Evolutionary conservation across 2,797 vertebrate genomes (phyloP), one percentile per base, ranked within the genome.

Genomic region (Pitangus sulphuratus): DNA sequence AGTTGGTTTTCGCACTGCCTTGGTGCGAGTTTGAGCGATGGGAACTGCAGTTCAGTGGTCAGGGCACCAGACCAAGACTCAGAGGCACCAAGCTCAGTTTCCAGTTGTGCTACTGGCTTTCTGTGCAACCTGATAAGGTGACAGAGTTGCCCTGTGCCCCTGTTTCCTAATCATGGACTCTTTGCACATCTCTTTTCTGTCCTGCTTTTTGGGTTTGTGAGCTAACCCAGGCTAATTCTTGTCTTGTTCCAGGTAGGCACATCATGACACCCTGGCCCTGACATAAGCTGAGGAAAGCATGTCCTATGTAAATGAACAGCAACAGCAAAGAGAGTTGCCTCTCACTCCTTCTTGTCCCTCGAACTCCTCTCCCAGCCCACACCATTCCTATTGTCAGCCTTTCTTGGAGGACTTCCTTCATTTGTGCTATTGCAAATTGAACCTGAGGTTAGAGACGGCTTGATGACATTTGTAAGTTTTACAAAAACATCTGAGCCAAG

Each of bases 221-320:
- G 66, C 47, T 72, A 61, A 39, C 15, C 9, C 12, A 24, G 76
- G 22, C 17, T 24, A 47, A 76, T 0, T 2, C 17, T 28, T 54
- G 14, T 39, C 80, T 78, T n/a, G 72, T 50, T 47, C 58, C 28
- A 40, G 48, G 35, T 24, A 54, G 48, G 47, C 30, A 40, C 37
- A 70, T 53, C 18, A 1, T 0, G 2, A 54, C 1, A 4, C 40
- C 22, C 21, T 0, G 0, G 62, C 53, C 39, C 70, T 19, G 35
- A 17, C 3, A 7, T 47, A 0, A 0, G 39, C 65, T 22, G 42
- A 82, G 68, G 42, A 71, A 42, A 2, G 1, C 31, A 64, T 0
- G 0, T 61, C 37, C 76, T 70, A 15, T 8, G 39, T 31, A 53
- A 80, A 9, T 2, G 53, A 84, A 50, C 16, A 50, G 31, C 65